Percentiles rank a stretch among this genome's conserved stretches.
phyloP scores from a whole-genome alignment of 2,888 invertebrate species.

The Melieria crassipennis region DNA sequence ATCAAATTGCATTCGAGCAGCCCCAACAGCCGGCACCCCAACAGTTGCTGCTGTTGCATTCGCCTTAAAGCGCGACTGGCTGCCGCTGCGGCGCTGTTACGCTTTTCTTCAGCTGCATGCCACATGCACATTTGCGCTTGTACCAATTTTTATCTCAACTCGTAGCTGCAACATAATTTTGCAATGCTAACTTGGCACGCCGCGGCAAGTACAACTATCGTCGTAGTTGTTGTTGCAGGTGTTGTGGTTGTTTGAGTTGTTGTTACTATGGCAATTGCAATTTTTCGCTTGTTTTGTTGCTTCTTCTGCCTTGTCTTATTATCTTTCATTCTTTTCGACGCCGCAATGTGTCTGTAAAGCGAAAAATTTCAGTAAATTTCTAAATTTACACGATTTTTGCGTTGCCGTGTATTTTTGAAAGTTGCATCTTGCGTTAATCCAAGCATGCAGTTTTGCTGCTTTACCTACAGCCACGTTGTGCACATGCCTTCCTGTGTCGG shows the following conservation, averaged over 20 bases:
- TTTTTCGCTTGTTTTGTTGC: too few species aligned
- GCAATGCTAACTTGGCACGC: slow-evolving; percentile 12
- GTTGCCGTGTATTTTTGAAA: slow-evolving; percentile 16
- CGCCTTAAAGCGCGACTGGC: neutral
- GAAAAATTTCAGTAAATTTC: neutral
- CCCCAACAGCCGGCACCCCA: neutral
- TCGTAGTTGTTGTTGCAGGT: neutral
- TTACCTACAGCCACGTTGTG: too few species aligned
- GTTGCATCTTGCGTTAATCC: neutral
- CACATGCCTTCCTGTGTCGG: too few species aligned
- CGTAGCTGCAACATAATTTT: slow-evolving; percentile 6
- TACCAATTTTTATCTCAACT: slow-evolving; percentile 1
- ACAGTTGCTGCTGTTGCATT: neutral
- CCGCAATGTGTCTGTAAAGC: too few species aligned
- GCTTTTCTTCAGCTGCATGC: slow-evolving; percentile 35
- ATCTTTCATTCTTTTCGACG: too few species aligned
- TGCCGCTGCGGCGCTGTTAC: slow-evolving; percentile 7
- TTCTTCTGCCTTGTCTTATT: too few species aligned
- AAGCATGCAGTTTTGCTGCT: slow-evolving; percentile 6
- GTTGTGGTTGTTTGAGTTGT: neutral
- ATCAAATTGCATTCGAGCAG: slow-evolving; percentile 18
- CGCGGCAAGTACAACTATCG: too few species aligned
- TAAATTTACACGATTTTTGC: slow-evolving; percentile 25
- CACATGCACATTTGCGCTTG: slow-evolving; percentile 38
- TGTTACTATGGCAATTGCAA: too few species aligned